These are phyloP conservation scores for Henicopernis longicauda DNA, from an alignment of 2,113 vertebrate genomes.

Conservation along the genomic window DNA sequence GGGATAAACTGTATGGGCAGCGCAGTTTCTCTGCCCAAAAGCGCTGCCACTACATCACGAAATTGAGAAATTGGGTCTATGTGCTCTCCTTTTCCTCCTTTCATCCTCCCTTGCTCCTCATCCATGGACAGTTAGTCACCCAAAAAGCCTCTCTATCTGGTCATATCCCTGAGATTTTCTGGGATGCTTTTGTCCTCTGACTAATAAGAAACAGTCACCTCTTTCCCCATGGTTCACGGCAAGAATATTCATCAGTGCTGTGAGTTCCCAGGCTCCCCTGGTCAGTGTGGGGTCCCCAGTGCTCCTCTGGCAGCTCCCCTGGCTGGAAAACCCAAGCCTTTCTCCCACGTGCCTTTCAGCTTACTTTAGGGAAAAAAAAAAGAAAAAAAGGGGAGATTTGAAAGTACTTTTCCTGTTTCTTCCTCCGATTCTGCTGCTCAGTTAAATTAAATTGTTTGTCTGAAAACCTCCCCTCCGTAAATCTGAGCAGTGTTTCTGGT, in stretches of 20 bases:
- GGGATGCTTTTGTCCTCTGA: background rate
- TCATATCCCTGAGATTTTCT: background rate
- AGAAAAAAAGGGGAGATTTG: background rate
- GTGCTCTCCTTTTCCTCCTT: background rate
- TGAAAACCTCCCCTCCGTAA: background rate
- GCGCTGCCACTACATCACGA: accelerated
- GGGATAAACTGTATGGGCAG: background rate
- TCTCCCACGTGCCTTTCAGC: background rate
- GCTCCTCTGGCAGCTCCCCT: background rate
- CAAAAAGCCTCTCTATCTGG: background rate
- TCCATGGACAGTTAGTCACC: background rate
- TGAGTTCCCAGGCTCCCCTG: background rate
- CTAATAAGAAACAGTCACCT: background rate
- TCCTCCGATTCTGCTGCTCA: background rate
- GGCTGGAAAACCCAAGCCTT: background rate
- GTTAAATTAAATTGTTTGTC: background rate
- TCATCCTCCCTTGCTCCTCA: background rate
- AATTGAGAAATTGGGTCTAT: background rate
- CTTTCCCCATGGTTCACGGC: background rate
- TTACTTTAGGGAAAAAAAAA: background rate
- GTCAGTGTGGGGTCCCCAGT: background rate
- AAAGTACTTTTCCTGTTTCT: background rate
- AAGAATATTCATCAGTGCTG: background rate
- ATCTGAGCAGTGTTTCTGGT: background rate
- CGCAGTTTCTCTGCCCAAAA: background rate